Base-by-base conservation (phyloP, 2,797 vertebrate species). In the Lepus oiostolus region DNA sequence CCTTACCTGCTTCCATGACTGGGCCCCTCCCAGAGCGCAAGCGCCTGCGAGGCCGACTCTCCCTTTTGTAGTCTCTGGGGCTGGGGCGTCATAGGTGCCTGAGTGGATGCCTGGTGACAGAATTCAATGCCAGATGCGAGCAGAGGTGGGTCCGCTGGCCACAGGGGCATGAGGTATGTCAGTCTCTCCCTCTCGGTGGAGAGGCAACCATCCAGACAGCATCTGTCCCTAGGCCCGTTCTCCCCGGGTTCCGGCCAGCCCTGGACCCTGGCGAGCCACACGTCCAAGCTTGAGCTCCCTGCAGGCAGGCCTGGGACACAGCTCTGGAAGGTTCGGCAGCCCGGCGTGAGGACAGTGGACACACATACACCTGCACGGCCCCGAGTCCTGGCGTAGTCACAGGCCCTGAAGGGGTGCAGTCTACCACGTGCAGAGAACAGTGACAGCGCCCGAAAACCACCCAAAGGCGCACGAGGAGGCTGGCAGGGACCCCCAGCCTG, bases 381-480 rank as follows among this genome's bases (percentile, higher is more conserved):
- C 42, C 8, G 8, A 47, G 42, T 42, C 42, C 42, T 8, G 7
- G 42, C 42, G 42, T 42, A 42, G 42, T 47, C 42, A 47, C 42
- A 8, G 42, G 42, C 42, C 42, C 74, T 12, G 47, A 32, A 47
- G 52, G 54, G 11, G 8, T 35, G 5, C 42, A 35, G 7, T 28
- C 24, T 54, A 54, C 16, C 67, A 12, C 2, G 30, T 16, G 30
- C 12, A 9, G 38, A 71, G 68, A 70, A 30, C 19, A n/a, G 5
- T 0, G 3, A 24, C 60, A 30, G 4, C 3, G 2, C 52, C 21
- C 2, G 13, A 10, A 26, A 4, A 60, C 42, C 42, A 47, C 42
- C 42, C 42, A 42, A 42, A 42, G 42, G 42, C 42, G 1, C 42
- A 21, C 0, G 7, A 0, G 1, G 16, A 85, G n/a, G 11, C 9